Percentiles rank a stretch among this genome's conserved stretches.
Conservation (phyloP, 2,888 invertebrate genomes). For the Drosophila diplacantha region DNA sequence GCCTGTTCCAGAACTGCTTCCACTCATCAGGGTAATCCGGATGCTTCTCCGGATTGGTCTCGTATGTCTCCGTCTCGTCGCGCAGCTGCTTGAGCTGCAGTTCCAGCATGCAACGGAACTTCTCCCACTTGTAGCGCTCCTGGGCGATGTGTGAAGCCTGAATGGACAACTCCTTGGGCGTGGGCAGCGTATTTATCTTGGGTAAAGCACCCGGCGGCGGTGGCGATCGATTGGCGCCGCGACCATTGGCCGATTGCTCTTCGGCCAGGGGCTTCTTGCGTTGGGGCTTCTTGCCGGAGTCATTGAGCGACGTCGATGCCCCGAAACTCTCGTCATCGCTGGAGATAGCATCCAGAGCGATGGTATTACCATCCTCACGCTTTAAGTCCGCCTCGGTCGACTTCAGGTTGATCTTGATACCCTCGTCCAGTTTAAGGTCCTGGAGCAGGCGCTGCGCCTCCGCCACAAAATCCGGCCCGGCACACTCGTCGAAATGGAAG, state of each 20-base stretch:
- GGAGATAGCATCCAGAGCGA: constrained; percentile 75
- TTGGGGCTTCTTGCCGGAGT: not conserved
- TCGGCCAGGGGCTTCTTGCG: constrained; percentile 21
- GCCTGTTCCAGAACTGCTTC: constrained; percentile 92
- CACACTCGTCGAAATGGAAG: constrained; percentile 82
- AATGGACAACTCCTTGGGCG: constrained; percentile 75
- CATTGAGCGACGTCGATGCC: not conserved
- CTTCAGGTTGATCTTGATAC: constrained; percentile 60
- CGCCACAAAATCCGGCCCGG: constrained; percentile 80
- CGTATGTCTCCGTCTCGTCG: constrained; percentile 84
- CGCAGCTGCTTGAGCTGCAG: constrained; percentile 79
- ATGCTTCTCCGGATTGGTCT: constrained; percentile 92
- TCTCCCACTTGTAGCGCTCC: constrained; percentile 80
- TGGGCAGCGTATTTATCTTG: constrained; percentile 62
- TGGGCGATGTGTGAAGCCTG: constrained; percentile 76
- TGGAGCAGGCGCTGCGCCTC: constrained; percentile 77
- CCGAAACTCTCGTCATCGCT: constrained; percentile 61
- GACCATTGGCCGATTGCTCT: constrained; percentile 61
- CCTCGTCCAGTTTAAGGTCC: constrained; percentile 41
- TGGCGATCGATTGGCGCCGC: constrained; percentile 67
- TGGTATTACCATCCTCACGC: constrained; percentile 44
- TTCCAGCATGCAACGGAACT: constrained; percentile 78
- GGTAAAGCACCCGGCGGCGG: constrained; percentile 30
- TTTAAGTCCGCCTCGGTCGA: constrained; percentile 75
- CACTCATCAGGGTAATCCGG: constrained; percentile 92